phyloP scores from a whole-genome alignment of 2,113 vertebrate genomes.

The Lutjanus erythropterus region DNA sequence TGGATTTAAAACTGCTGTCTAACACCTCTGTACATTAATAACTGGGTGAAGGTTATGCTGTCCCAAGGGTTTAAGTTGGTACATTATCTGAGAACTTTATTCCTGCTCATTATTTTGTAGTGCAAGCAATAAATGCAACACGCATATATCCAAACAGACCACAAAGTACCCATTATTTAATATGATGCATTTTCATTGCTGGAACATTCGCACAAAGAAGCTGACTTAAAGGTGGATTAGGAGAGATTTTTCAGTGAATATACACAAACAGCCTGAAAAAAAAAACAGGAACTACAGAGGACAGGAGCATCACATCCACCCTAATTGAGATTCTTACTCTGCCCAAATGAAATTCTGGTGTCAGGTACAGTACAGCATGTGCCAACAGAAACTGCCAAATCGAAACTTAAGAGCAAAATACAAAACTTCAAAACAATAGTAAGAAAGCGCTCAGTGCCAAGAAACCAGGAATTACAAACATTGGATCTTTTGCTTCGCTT shows the following conservation, averaged over 20 bases:
- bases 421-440: constrained; percentile 45
- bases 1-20: constrained; percentile 12
- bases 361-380: constrained; percentile 44
- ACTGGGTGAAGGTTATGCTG: constrained; percentile 3
- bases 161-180: constrained; percentile 10
- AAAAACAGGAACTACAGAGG: neutral
- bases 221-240: constrained; percentile 1
- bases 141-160: neutral
- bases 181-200: constrained; percentile 15
- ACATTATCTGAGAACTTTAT: constrained; percentile 19
- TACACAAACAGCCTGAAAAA: constrained; percentile 1
- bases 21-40: constrained; percentile 5
- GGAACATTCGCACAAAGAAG: constrained; percentile 17
- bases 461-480: constrained; percentile 16
- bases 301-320: constrained; percentile 27
- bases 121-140: constrained; percentile 7
- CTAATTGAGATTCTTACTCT: constrained; percentile 39
- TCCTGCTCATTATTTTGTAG: constrained; percentile 15
- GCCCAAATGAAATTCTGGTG: constrained; percentile 30
- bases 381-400: constrained; percentile 40
- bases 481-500: constrained; percentile 29
- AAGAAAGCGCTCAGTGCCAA: constrained; percentile 2
- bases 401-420: constrained; percentile 34
- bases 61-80: neutral
- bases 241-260: neutral